Evolutionary conservation across 1,140 invertebrate species (phyloP), one percentile per base, ranked within the genome.

Genomic region (Tribolium castaneum): DNA sequence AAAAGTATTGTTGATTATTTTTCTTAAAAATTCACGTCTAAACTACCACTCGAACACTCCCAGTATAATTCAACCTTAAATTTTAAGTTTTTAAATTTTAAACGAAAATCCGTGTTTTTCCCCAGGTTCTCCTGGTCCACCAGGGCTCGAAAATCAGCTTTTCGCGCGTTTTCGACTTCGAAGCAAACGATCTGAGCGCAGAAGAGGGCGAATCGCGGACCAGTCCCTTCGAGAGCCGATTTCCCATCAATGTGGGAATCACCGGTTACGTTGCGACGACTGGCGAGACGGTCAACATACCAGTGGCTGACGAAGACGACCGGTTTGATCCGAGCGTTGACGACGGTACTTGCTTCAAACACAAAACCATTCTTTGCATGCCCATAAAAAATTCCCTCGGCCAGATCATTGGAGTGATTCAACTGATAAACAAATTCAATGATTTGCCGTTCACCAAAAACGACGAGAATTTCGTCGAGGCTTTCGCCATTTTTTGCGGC

Each of bases 401-500:
- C 13, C 92, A 95, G 85, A 97, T 98, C 52, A 96, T 98, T 80
- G 97, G 97, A 9, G 97, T 98, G 2, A 97, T 97, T 85, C 96
- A 97, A 87, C 88, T 98, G 51, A 92, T 98, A 45, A 98, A 98
- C 87, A 98, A 98, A 89, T 95, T 97, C 85, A 93, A 97, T 87
- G 94, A 94, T 75, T 88, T 96, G 62, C 90, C 93, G 10, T 97
- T 97, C 84, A 96, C 95, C 50, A 95, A 95, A 87, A 97, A 97
- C 86, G 96, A 97, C 84, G 96, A 97, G 85, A 97, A 97, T 86
- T 96, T 97, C 83, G 95, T 97, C 54, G 95, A 98, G 88, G 97
- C 97, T 0, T 99, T 99, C 88, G 96, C 97, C 72, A 98, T 99
- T 82, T 99, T 99, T 88, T 98, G 96, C 88, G 97, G 97, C 16